These are phyloP conservation scores for Morpho deidamia DNA, from an alignment of 2,888 invertebrate genomes.

Conservation along the genomic window DNA sequence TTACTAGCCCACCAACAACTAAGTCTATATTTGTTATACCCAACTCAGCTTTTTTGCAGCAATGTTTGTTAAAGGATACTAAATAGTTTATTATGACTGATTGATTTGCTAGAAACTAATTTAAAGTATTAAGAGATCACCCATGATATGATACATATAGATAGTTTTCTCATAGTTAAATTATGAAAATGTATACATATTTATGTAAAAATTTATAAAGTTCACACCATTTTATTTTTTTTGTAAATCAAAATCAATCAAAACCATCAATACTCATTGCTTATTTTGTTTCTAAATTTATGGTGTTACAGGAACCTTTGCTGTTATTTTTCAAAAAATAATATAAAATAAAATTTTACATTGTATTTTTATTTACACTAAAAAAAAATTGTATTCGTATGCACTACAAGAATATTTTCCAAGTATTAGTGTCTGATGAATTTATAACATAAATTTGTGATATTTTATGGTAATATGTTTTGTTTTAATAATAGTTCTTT, in stretches of 20 bases:
- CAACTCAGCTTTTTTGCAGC: too few relatives aligned
- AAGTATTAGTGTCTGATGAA: neutral
- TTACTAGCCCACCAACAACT: too few relatives aligned
- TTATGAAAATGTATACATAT: constrained; percentile 7
- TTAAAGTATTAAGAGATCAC: too few relatives aligned
- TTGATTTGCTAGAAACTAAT: too few relatives aligned
- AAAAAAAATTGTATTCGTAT: constrained; percentile 7
- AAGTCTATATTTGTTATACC: too few relatives aligned
- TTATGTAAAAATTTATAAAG: neutral
- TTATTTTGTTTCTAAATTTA: constrained; percentile 1
- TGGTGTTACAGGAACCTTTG: constrained; percentile 20
- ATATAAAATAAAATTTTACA: constrained; percentile 25
- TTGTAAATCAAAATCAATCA: neutral
- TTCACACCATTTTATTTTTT: neutral
- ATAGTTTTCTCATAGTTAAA: too few relatives aligned
- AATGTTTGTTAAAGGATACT: too few relatives aligned
- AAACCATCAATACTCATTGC: constrained; percentile 3
- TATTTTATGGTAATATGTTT: neutral
- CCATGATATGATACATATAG: too few relatives aligned
- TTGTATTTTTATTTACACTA: constrained; percentile 14
- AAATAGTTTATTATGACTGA: too few relatives aligned
- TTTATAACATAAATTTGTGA: neutral
- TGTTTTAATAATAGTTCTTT: too few relatives aligned
- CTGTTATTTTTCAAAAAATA: constrained; percentile 11
- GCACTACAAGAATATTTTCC: neutral